These are phyloP conservation scores for Brachypodius melanocephalos DNA, from an alignment of 2,113 vertebrate species.

Conservation along the genomic window DNA sequence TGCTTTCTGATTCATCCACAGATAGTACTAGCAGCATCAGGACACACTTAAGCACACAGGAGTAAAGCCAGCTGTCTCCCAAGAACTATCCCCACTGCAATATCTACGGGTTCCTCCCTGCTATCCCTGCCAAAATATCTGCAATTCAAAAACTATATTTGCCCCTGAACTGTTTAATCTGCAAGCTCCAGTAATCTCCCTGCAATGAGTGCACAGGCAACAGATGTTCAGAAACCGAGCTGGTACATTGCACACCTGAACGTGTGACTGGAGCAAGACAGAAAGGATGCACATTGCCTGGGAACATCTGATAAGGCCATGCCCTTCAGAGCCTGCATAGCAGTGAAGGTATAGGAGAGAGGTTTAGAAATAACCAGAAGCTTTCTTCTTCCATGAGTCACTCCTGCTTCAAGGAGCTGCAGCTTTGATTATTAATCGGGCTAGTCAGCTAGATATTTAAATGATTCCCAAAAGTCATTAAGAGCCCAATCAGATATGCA, in stretches of 20 bases:
- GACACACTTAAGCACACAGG: neutral
- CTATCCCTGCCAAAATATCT: neutral
- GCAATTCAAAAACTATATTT: conserved; percentile 37
- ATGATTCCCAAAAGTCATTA: conserved; percentile 72
- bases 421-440: conserved; percentile 62
- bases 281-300: conserved; percentile 7
- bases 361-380: conserved; percentile 41
- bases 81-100: neutral
- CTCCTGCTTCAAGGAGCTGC: conserved; percentile 55
- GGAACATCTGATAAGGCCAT: conserved; percentile 18
- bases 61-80: neutral
- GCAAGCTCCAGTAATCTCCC: neutral
- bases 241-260: neutral
- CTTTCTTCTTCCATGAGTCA: conserved; percentile 38
- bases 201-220: neutral
- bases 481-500: conserved; percentile 68
- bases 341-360: neutral
- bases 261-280: neutral
- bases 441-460: conserved; percentile 66
- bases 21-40: neutral
- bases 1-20: neutral
- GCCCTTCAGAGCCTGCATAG: conserved; percentile 18
- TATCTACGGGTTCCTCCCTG: neutral
- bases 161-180: conserved; percentile 5
- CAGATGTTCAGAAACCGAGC: neutral